Base-by-base conservation (phyloP, 2,888 invertebrate species). In the Chrysina gloriosa region DNA sequence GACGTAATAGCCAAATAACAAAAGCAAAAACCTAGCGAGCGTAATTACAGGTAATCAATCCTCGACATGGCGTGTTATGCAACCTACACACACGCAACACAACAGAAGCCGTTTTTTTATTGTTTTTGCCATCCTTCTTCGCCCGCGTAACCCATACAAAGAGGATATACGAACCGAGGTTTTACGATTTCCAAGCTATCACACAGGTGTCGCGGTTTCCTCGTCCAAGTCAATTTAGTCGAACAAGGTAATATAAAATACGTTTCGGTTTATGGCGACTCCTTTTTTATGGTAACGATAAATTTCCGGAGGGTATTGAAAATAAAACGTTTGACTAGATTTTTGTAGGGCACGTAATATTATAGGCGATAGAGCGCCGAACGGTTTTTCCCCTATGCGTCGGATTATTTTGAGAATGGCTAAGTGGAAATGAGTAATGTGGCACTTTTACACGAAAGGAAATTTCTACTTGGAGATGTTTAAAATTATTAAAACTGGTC, bases 221-320 rank as follows among this genome's bases (percentile, higher is more conserved):
- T 47, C 19, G n/a, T 19, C 23, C 21, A 47, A 21, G 5, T 47
- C 47, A 23, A 23, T 47, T 47, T 47, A 47, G 21, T 14, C 21
- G 21, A 31, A 31, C 54, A 19, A 54, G 31, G 34, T 19, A 21
- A n/a, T 19, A 34, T 54, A 54, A 54, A 54, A 34, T 31, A 54
- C 25, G 14, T 31, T 48, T 16, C 31, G 34, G 6, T 31, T 54
- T 54, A 34, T 31, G 34, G 9, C 31, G 54, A 54, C 54, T 31
- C 31, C 19, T 52, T 50, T 31, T 54, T 54, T 54, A 54, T 27
- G 19, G 54, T 54, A 34, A 54, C 31, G 31, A 54, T 54, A 54
- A 54, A 54, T 34, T 16, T 54, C 19, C 54, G 31, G 29, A 3
- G 2, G 11, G 34, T 31, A 54, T 54, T 54, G 54, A 34, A 54